Conservation (phyloP, 23 tunicate species). For the Trididemnum clinides region DNA sequence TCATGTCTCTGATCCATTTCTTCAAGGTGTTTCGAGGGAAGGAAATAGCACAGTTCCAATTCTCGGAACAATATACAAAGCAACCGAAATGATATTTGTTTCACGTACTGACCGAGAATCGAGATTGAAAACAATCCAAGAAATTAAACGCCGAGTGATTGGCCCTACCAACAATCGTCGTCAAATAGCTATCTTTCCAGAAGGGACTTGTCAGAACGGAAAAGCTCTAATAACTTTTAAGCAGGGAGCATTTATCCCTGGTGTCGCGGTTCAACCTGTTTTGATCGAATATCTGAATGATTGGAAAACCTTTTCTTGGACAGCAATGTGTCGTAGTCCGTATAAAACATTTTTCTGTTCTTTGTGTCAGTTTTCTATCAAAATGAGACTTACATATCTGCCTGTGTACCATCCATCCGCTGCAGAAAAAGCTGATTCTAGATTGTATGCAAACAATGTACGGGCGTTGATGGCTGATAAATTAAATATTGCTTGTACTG, state of each 20-base stretch:
- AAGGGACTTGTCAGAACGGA: slow-evolving; percentile 80
- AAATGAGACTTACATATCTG: slow-evolving; percentile 29
- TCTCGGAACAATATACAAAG: slow-evolving; percentile 51
- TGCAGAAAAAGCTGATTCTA: slow-evolving; percentile 60
- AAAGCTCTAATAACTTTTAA: slow-evolving; percentile 61
- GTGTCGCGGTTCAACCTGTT: slow-evolving; percentile 74
- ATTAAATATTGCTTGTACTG: slow-evolving; percentile 51
- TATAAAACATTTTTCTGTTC: slow-evolving; percentile 46
- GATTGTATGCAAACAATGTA: slow-evolving; percentile 64
- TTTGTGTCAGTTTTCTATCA: slow-evolving; percentile 57
- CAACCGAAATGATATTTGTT: slow-evolving; percentile 70
- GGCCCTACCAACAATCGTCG: slow-evolving; percentile 42
- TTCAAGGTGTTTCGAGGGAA: slow-evolving; percentile 34
- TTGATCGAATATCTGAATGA: slow-evolving; percentile 47
- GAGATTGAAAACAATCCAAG: slow-evolving; percentile 54
- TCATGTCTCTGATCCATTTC: slow-evolving; percentile 28
- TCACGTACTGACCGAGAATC: slow-evolving; percentile 58
- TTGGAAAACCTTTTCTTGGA: slow-evolving; percentile 47
- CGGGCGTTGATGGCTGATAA: slow-evolving; percentile 33
- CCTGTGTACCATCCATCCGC: slow-evolving; percentile 69
- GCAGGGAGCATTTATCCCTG: slow-evolving; percentile 73
- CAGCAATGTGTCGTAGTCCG: slow-evolving; percentile 44
- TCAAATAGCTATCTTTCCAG: slow-evolving; percentile 69
- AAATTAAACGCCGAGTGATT: slow-evolving; percentile 45
- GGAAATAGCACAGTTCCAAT: slow-evolving; percentile 48